phyloP scores from a whole-genome alignment of 1,140 invertebrate species.

The Chlorops oryzae region DNA sequence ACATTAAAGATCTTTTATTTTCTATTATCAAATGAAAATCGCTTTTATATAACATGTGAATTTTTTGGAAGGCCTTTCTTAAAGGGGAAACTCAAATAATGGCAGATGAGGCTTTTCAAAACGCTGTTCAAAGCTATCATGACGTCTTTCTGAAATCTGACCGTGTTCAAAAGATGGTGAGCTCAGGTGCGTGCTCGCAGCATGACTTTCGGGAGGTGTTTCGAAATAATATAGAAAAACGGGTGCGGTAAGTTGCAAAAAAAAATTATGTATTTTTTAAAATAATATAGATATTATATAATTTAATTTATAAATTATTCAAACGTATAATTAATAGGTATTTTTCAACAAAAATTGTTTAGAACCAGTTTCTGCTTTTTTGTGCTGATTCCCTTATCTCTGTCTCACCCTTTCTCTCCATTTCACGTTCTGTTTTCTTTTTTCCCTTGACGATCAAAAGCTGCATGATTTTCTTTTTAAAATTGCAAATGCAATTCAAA shows the following conservation, averaged over 20 bases:
- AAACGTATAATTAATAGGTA: no score
- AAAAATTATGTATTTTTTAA: no score
- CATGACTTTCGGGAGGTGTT: constrained; percentile 99
- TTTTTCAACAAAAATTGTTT: no score
- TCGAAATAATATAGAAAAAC: constrained; percentile 94
- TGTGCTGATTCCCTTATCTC: no score
- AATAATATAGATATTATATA: no score
- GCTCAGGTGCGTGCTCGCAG: constrained; percentile 93
- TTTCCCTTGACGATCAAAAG: no score
- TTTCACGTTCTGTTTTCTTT: no score
- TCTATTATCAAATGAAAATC: neutral
- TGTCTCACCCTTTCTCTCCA: no score
- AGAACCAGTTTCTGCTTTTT: no score
- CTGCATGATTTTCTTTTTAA: no score
- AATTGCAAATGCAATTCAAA: no score
- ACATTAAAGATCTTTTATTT: neutral
- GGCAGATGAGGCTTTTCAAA: constrained; percentile 98
- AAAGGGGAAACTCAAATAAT: constrained; percentile 96
- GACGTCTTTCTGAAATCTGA: constrained; percentile 98
- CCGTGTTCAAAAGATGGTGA: constrained; percentile 89
- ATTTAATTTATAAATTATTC: no score
- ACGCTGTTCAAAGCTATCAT: constrained; percentile 95
- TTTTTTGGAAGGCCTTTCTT: constrained; percentile 64
- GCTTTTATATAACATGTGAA: neutral
- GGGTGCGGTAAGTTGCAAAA: constrained; percentile 77